A percentile compares a stretch with the other conserved stretches of the same genome.
Conservation (phyloP, 2,113 vertebrate genomes). For the Antennarius striatus region DNA sequence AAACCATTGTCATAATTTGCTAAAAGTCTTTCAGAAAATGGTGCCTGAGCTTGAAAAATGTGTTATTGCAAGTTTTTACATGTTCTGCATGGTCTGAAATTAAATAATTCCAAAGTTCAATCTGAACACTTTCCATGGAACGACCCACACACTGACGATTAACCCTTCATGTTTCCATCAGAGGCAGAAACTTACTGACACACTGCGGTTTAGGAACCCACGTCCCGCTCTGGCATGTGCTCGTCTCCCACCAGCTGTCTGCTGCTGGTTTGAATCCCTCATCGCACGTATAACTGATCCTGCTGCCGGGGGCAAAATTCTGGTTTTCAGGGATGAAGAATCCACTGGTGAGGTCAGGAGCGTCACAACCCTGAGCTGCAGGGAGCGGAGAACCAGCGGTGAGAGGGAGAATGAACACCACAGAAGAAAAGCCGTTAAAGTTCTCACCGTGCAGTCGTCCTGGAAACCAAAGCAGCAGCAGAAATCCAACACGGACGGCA, state of each 20-base stretch:
- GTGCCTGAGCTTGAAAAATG: too few species aligned
- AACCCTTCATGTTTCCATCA: too few species aligned
- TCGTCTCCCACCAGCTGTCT: constrained; percentile 58
- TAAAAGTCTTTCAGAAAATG: too few species aligned
- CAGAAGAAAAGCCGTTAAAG: not conserved
- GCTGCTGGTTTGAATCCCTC: constrained; percentile 17
- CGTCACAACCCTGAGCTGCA: not conserved
- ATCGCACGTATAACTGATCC: constrained; percentile 28
- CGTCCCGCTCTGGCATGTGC: constrained; percentile 24
- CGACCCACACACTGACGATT: too few species aligned
- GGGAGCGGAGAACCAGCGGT: constrained; percentile 20
- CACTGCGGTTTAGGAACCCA: constrained; percentile 50
- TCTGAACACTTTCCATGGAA: too few species aligned
- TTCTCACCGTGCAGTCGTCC: constrained; percentile 26
- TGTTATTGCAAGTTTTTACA: too few species aligned
- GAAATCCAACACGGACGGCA: constrained; percentile 1
- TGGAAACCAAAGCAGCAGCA: constrained; percentile 23
- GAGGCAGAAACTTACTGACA: constrained; percentile 40
- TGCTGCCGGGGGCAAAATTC: rapidly evolving
- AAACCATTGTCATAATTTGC: too few species aligned
- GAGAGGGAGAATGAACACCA: not conserved
- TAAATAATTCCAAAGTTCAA: too few species aligned
- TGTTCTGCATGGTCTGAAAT: too few species aligned
- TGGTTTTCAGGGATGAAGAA: not conserved
- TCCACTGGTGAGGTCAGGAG: not conserved